Base-by-base conservation (phyloP, 1,140 invertebrate genomes). In the Drosophila parvula region DNA sequence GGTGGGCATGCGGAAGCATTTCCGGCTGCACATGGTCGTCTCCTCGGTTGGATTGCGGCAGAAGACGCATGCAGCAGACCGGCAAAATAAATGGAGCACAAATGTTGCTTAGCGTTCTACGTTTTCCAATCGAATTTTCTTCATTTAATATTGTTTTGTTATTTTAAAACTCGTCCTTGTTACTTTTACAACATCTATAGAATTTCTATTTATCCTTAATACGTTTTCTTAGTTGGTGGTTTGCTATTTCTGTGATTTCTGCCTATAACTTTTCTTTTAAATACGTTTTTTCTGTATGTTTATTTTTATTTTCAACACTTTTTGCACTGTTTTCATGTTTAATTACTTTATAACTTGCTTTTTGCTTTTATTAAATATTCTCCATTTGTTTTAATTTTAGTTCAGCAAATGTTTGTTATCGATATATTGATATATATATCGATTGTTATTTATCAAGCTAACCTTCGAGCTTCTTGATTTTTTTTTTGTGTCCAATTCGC, bases 1-100 rank as follows among this genome's bases (percentile, higher is more conserved):
- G 60, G 90, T 91, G 73, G 89, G 91, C 83, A 92, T 91, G 74
- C 88, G 91, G 55, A 91, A 91, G 74, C 85, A 92, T 89, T 92
- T 92, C 55, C 71, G 63, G 74, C 79, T 91, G 88, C 90, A 91
- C 90, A 91, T 91, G 88, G 68, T 84, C 48, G 48, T 50, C 83
- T 51, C 36, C 57, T 69, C 32, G 27, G 5, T 9, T n/a, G 22
- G 27, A 16, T 45, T 22, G 64, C n/a, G 36, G 18, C 47, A 27
- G n/a, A 28, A 67, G 63, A 38, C 47, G 65, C 65, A 69, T 69
- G 45, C 47, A 63, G 61, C 55, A 22, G 51, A 55, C 51, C 18
- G 51, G 51, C 34, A 3, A 38, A 38, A n/a, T n/a, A 12, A 12
- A n/a, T 38, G 34, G 18, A 38, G 5, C 34, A 38, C 34, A 53